phyloP scores from a whole-genome alignment of 1,140 invertebrate genomes.

The Cephus cinctus region DNA sequence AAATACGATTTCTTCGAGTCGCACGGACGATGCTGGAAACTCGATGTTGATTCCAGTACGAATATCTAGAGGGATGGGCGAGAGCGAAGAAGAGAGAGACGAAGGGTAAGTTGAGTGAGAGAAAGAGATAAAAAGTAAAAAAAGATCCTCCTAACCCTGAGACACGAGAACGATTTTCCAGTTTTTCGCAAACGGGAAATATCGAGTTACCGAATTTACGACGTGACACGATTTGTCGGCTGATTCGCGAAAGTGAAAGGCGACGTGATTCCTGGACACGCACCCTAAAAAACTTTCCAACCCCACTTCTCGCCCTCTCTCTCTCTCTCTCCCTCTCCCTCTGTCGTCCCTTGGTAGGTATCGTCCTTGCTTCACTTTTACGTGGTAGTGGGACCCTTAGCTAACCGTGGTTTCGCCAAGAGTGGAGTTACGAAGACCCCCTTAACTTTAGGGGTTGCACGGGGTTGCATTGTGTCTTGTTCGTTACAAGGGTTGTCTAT shows the following conservation, averaged over 20 bases:
- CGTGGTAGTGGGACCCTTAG: conserved; percentile 11
- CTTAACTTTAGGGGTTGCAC: conserved; percentile 15
- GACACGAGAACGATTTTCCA: conserved; percentile 23
- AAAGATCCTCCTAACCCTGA: too few relatives aligned
- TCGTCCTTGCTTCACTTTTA: too few relatives aligned
- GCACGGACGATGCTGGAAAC: conserved; percentile 4
- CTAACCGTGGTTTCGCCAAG: conserved; percentile 19
- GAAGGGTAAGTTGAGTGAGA: too few relatives aligned
- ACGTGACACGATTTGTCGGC: background rate
- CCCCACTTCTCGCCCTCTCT: conserved; percentile 1
- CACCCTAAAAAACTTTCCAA: background rate
- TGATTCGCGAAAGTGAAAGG: background rate
- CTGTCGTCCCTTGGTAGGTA: too few relatives aligned
- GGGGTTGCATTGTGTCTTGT: conserved; percentile 20
- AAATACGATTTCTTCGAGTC: conserved; percentile 38
- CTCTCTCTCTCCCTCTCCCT: conserved; percentile 1
- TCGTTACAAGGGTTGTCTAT: conserved; percentile 29
- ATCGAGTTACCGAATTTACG: conserved; percentile 19
- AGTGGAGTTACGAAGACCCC: conserved; percentile 12
- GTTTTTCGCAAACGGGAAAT: conserved; percentile 22
- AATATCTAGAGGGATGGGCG: too few relatives aligned
- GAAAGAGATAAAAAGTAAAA: too few relatives aligned
- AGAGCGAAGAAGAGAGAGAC: too few relatives aligned
- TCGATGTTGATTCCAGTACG: too few relatives aligned
- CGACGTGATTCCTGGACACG: background rate